Evolutionary conservation across 2,113 vertebrate species (phyloP).

Genomic region (Hoplias malabaricus): DNA sequence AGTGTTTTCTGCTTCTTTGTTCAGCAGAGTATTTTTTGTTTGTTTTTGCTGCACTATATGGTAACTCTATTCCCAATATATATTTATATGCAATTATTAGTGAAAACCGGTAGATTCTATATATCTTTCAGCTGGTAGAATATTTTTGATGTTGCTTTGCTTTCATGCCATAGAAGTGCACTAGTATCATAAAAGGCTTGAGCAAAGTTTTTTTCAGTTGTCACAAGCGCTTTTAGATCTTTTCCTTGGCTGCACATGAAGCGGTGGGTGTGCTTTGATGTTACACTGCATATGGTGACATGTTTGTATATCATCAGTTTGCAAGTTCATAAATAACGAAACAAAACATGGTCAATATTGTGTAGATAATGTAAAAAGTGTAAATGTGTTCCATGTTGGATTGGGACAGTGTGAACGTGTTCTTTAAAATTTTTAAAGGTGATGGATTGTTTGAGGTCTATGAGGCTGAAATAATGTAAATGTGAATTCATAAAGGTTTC

Average conservation of each 20-base stretch:
- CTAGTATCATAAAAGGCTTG: background rate
- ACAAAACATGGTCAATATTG: background rate
- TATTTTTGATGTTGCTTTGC: background rate
- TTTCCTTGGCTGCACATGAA: background rate
- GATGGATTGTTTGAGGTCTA: background rate
- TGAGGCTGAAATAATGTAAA: background rate
- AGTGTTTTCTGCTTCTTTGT: background rate
- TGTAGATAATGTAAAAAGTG: slow-evolving; percentile 15
- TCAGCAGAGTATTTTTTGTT: background rate
- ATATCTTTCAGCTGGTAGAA: background rate
- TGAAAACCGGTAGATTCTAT: background rate
- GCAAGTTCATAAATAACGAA: background rate
- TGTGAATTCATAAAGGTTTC: background rate
- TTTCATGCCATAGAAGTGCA: background rate
- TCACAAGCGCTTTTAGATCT: background rate
- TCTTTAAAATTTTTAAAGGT: background rate
- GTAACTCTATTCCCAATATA: background rate
- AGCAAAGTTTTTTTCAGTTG: background rate
- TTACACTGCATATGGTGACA: background rate
- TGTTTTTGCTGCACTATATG: background rate
- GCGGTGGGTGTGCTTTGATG: slow-evolving; percentile 1
- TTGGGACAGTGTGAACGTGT: background rate
- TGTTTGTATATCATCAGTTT: background rate
- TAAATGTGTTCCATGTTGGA: slow-evolving; percentile 1
- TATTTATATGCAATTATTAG: slow-evolving; percentile 22